Conservation (phyloP, 2,113 vertebrate species). For the Gallinago paraguaiae region DNA sequence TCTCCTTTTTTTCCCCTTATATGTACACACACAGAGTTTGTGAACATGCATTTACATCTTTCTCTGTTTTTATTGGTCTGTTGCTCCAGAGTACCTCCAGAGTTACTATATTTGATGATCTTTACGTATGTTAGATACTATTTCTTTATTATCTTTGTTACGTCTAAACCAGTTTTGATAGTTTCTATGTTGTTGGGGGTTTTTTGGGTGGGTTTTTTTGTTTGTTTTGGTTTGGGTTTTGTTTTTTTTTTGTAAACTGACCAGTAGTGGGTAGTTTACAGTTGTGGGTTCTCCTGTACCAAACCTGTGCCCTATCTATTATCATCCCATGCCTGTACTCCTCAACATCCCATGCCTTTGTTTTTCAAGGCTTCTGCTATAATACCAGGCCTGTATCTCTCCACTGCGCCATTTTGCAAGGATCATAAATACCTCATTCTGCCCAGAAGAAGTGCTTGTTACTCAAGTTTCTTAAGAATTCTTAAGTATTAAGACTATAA, state of each 20-base stretch:
- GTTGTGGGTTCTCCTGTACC: not conserved
- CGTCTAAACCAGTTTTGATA: not conserved
- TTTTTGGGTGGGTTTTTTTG: too few species aligned
- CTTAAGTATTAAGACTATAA: not conserved
- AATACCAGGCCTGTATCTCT: not conserved
- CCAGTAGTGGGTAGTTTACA: not conserved
- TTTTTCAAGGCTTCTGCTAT: not conserved
- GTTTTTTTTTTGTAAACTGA: not conserved
- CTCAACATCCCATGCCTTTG: not conserved
- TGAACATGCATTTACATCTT: not conserved
- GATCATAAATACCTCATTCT: not conserved
- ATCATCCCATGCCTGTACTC: not conserved
- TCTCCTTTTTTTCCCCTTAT: not conserved
- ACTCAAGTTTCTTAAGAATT: not conserved
- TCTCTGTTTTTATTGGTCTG: not conserved
- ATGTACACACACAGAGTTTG: not conserved
- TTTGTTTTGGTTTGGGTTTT: too few species aligned
- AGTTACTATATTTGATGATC: not conserved
- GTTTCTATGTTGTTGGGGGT: not conserved
- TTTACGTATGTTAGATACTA: not conserved
- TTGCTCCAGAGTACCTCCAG: not conserved
- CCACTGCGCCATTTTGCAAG: not conserved
- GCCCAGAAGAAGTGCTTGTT: not conserved
- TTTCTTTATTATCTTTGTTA: not conserved
- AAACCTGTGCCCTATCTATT: not conserved